Conservation (phyloP, 2,888 invertebrate species). For the Petrolisthes cinctipes region DNA sequence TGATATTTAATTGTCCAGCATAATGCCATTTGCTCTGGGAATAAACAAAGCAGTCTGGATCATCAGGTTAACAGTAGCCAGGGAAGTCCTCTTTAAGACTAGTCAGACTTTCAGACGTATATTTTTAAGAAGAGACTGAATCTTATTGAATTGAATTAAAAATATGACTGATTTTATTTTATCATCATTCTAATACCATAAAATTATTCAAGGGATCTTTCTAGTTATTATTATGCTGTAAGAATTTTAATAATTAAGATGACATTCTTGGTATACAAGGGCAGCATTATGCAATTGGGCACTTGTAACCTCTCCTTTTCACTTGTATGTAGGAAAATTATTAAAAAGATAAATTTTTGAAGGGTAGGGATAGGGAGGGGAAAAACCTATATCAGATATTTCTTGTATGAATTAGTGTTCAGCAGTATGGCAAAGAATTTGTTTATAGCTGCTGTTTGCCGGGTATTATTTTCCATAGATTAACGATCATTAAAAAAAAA, state of each 20-base stretch:
- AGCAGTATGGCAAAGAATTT: neutral
- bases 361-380: neutral
- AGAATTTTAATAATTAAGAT: neutral
- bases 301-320: neutral
- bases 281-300: neutral
- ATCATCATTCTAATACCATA: neutral
- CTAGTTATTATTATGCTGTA: neutral
- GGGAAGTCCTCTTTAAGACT: constrained; percentile 17
- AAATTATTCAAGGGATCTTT: neutral
- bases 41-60: neutral
- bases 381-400: neutral
- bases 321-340: neutral
- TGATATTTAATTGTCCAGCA: neutral
- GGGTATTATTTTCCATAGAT: too few species aligned
- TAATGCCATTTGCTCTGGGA: neutral
- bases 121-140: neutral
- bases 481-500: too few species aligned
- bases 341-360: neutral
- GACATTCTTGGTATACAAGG: neutral
- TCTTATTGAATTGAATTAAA: neutral
- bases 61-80: constrained; percentile 1
- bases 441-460: too few species aligned
- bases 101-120: constrained; percentile 29
- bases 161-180: neutral
- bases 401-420: neutral